Conservation (phyloP, 2,888 invertebrate genomes). For the Chrysolina americana region DNA sequence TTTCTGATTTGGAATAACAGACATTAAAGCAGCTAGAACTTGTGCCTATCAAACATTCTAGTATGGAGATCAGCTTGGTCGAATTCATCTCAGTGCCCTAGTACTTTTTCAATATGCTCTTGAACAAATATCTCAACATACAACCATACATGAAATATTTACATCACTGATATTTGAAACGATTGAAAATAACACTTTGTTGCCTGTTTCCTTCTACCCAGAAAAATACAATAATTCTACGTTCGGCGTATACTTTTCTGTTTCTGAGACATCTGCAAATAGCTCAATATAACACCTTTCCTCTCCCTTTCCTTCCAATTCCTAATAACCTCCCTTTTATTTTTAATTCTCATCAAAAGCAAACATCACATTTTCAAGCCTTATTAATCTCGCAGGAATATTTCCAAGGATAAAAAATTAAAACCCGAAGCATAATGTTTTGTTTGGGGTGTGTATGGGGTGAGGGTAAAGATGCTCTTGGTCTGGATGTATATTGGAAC, state of each 20-base stretch:
- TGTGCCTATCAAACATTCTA: too few relatives aligned
- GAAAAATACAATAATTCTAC: too few relatives aligned
- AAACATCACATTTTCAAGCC: conserved; percentile 67
- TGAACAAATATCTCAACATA: too few relatives aligned
- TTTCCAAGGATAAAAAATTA: conserved; percentile 68
- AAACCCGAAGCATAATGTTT: conserved; percentile 68
- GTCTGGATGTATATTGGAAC: conserved; percentile 22
- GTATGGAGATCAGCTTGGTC: too few relatives aligned
- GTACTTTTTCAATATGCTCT: too few relatives aligned
- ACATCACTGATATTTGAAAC: too few relatives aligned
- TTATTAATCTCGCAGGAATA: conserved; percentile 68
- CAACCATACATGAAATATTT: too few relatives aligned
- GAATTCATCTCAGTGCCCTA: too few relatives aligned
- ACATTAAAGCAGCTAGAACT: too few relatives aligned
- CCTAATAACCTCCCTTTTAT: conserved; percentile 62
- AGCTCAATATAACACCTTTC: conserved; percentile 38
- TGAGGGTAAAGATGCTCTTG: conserved; percentile 29
- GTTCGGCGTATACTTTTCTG: conserved; percentile 8
- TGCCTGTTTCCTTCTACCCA: too few relatives aligned
- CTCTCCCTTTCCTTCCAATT: conserved; percentile 46
- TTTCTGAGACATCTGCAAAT: conserved; percentile 50
- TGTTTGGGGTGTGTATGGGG: conserved; percentile 58
- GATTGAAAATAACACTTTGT: too few relatives aligned
- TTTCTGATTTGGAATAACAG: too few relatives aligned
- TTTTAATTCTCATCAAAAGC: conserved; percentile 66